These are phyloP conservation scores for Hypomecis punctinalis DNA, from an alignment of 2,888 invertebrate species.

Conservation along the genomic window DNA sequence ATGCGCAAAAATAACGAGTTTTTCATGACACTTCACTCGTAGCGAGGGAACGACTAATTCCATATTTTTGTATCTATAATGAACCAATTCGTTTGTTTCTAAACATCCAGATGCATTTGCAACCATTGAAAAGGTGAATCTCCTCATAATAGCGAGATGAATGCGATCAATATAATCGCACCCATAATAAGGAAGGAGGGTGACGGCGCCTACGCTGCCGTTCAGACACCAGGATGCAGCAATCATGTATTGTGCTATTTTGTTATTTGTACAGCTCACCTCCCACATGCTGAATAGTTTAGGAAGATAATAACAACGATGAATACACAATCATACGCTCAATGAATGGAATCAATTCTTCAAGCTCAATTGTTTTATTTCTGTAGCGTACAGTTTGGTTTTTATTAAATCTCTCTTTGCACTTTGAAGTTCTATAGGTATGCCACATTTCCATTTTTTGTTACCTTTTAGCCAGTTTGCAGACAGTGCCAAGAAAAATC, in stretches of 20 bases:
- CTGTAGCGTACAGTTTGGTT: slow-evolving; percentile 2
- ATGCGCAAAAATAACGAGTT: no score
- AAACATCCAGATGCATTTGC: neutral
- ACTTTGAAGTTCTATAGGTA: neutral
- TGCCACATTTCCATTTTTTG: slow-evolving; percentile 18
- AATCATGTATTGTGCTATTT: slow-evolving; percentile 61
- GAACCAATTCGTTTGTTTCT: neutral
- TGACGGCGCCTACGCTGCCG: slow-evolving; percentile 64
- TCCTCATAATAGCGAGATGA: slow-evolving; percentile 38
- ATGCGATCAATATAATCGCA: slow-evolving; percentile 49
- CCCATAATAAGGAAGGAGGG: slow-evolving; percentile 80
- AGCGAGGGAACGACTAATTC: no score
- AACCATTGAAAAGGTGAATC: slow-evolving; percentile 28
- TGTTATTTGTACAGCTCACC: slow-evolving; percentile 38
- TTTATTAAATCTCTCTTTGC: slow-evolving; percentile 10
- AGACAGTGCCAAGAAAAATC: slow-evolving; percentile 59
- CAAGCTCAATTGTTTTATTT: neutral
- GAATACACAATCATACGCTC: neutral
- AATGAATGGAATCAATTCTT: neutral
- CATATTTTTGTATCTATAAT: neutral
- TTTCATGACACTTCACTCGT: no score
- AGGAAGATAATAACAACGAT: slow-evolving; percentile 12
- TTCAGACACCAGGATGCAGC: slow-evolving; percentile 63
- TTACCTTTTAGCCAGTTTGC: slow-evolving; percentile 32
- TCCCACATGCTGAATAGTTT: slow-evolving; percentile 40